Percentiles rank a stretch among this genome's conserved stretches.
Conservation (phyloP, 2,113 vertebrate genomes). For the Nestor notabilis region DNA sequence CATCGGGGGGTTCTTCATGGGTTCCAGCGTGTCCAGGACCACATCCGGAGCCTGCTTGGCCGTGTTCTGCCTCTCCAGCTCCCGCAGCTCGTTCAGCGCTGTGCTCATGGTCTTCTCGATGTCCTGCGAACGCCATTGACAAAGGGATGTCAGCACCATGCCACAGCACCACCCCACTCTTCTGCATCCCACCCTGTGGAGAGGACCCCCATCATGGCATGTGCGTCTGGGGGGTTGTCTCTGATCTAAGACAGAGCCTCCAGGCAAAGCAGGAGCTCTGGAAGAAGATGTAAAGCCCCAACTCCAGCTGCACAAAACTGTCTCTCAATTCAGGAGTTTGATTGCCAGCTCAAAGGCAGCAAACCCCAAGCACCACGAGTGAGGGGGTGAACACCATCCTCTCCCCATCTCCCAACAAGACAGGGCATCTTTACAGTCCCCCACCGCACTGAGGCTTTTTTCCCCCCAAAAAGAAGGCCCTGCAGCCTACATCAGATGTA, state of each 20-base stretch:
- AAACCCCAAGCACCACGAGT: fast-evolving
- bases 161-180: fast-evolving
- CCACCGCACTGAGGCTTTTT: neutral
- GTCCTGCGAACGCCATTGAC: conserved; percentile 77
- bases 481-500: neutral
- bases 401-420: neutral
- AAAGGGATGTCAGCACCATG: neutral
- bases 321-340: neutral
- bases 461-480: neutral
- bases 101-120: conserved; percentile 99
- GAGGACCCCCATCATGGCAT: fast-evolving
- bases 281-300: neutral
- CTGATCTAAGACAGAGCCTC: neutral
- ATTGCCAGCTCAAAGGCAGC: neutral
- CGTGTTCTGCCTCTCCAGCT: conserved; percentile 94
- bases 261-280: neutral
- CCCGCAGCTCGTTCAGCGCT: conserved; percentile 91
- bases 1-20: conserved; percentile 85
- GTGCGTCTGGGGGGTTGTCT: fast-evolving
- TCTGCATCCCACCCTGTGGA: fast-evolving
- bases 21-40: conserved; percentile 96
- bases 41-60: conserved; percentile 96
- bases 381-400: neutral
- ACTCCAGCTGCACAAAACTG: fast-evolving
- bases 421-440: neutral